Base-by-base conservation (phyloP, 2,797 vertebrate genomes). In the Prunella strophiata region DNA sequence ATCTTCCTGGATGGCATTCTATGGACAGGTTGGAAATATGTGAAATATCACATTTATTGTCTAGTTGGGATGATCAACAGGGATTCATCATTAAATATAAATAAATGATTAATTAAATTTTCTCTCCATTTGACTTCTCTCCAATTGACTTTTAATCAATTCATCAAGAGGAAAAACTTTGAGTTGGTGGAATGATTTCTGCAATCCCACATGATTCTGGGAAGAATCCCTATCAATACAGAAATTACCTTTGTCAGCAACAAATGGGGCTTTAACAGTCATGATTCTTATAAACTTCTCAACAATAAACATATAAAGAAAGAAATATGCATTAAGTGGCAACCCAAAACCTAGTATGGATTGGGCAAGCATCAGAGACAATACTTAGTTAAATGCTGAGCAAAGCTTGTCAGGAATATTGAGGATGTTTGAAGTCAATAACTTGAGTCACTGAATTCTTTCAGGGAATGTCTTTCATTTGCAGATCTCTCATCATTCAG, bases 51-150 rank as follows among this genome's bases (percentile, higher is more conserved):
- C 11, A 16, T 59, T 57, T 57, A 57, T 71, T 55, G 8, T 59
- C 67, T 38, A 65, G 16, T 45, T 81, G 43, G 21, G 12, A 72
- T 58, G 30, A 88, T 45, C 27, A 55, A 73, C 14, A 65, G 11
- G 78, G 38, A 90, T 47, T 73, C 30, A 81, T 34, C 13, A 80
- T 8, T 72, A 77, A 88, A 90, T 78, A 15, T 10, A 94, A 85
- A 67, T 32, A 63, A 42, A 77, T 76, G 52, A 48, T 52, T 63
- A 2, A 81, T 34, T 32, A 6, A 8, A 66, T 76, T 61, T 81
- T 62, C 11, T 43, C 27, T 62, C 40, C 9, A 22, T 86, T 85
- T 76, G 66, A 63, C 14, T 8, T 36, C 36, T 36, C 36, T 36
- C 36, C 36, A 36, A 36, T 36, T 36, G 36, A 29, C 45, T 85